Evolutionary conservation across 1,140 invertebrate genomes (phyloP), one percentile per base, ranked within the genome.

Genomic region (Cyrtorhinus lividipennis): DNA sequence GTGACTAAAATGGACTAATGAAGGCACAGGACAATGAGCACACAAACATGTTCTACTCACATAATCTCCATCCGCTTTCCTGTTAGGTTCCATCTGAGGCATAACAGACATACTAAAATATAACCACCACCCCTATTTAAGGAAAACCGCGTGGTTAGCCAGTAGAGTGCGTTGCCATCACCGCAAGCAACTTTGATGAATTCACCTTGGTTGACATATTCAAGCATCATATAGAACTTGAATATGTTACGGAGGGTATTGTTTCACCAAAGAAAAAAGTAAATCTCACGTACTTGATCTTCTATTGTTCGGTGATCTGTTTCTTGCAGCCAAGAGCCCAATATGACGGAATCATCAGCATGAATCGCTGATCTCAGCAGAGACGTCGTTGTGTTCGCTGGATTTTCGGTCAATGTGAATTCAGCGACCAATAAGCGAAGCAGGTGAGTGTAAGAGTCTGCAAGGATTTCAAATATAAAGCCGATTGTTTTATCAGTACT

Each of bases 291-390:
- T 71, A 97, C 92, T 83, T 98, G 95, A 79, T 99, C 93, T 77
- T 99, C 95, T 68, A 98, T 93, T 44, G 87, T 88, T 63, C 91
- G 86, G 76, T 98, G 93, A 77, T 98, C 95, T 5, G 92, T 95
- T 73, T 97, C 92, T 72, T 95, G 90, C 20, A 93, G 77, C 86
- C 89, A 88, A 53, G 88, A 88, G 24, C 88, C 85, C 44, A 92
- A 75, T 64, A 96, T 83, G 18, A 95, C 86, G 0, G 87, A 88
- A 73, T 95, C 90, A 70, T 93, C 88, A 1, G 87, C 84, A 76
- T 98, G 91, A 73, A 93, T 95, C 45, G 95, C 84, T 46, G 81
- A 81, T 56, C 88, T 79, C 25, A 97, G 76, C 59, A 93, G 79
- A 0, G 90, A 94, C 23, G 92, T 96, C 0, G 94, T 94, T 18